Percentiles rank a stretch among this genome's conserved stretches.
Evolutionary conservation across 2,888 invertebrate species (phyloP).

Genomic region (Yponomeuta cagnagella): DNA sequence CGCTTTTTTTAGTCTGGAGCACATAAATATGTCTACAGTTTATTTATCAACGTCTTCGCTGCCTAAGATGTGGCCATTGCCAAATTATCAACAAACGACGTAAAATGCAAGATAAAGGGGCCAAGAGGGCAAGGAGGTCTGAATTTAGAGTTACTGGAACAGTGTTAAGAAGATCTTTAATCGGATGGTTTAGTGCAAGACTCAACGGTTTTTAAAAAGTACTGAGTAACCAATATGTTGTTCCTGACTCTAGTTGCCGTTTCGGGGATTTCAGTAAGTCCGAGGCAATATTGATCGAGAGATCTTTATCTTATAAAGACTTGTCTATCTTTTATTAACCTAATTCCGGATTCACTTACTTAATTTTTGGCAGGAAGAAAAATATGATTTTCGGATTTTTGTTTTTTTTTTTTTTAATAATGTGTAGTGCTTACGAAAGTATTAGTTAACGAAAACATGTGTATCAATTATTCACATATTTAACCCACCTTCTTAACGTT

Average conservation of each 20-base stretch:
- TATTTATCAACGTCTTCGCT: neutral
- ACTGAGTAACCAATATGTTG: neutral
- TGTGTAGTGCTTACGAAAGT: too few relatives aligned
- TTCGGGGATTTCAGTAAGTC: neutral
- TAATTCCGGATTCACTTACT: too few relatives aligned
- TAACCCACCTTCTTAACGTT: too few relatives aligned
- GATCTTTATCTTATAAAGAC: too few relatives aligned
- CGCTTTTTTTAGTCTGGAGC: too few relatives aligned
- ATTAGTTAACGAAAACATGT: too few relatives aligned
- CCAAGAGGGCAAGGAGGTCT: neutral
- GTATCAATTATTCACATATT: too few relatives aligned
- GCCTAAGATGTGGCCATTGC: neutral
- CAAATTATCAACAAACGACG: neutral
- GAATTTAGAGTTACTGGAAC: neutral
- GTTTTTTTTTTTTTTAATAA: too few relatives aligned
- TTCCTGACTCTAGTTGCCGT: conserved; percentile 3
- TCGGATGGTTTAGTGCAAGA: neutral
- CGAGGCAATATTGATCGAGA: neutral
- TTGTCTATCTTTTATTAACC: too few relatives aligned
- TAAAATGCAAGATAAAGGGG: neutral
- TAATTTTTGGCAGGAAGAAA: too few relatives aligned
- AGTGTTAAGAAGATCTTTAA: neutral
- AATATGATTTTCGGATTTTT: too few relatives aligned
- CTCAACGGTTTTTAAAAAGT: neutral
- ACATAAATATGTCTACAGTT: too few relatives aligned